A percentile compares a stretch with the other conserved stretches of the same genome.
Evolutionary conservation across 2,797 vertebrate genomes (phyloP).

Genomic region (Limosa lapponica): DNA sequence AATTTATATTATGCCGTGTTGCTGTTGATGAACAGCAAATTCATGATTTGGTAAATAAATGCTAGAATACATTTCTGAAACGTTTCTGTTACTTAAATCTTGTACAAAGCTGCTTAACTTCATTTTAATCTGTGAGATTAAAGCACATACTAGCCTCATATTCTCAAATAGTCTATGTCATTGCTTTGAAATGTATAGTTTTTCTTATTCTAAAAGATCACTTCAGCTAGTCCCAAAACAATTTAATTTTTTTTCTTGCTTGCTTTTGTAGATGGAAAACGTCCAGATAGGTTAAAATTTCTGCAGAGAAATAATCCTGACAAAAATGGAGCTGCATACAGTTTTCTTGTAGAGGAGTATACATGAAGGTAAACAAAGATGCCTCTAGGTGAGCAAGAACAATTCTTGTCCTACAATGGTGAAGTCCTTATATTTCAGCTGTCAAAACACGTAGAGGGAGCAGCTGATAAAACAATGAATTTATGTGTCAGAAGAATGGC

Average conservation of each 20-base stretch:
- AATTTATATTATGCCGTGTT: fast-evolving
- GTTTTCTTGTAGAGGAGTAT: not conserved
- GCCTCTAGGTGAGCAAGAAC: constrained; percentile 51
- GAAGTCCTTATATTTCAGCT: constrained; percentile 84
- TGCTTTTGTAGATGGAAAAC: constrained; percentile 48
- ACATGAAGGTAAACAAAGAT: constrained; percentile 4
- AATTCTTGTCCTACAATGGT: constrained; percentile 79
- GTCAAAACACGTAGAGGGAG: constrained; percentile 31
- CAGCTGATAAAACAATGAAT: constrained; percentile 30
- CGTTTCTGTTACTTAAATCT: not conserved
- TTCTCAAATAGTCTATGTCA: not conserved
- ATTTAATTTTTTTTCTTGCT: not conserved
- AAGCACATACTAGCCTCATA: fast-evolving
- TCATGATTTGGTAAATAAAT: not conserved
- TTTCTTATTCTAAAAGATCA: not conserved
- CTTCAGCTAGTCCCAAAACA: not conserved
- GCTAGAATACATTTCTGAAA: not conserved
- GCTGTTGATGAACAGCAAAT: not conserved
- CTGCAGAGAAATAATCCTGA: not conserved
- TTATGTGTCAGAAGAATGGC: constrained; percentile 77
- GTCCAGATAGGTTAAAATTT: not conserved
- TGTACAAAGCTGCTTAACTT: not conserved
- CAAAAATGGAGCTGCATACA: not conserved
- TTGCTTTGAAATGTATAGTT: fast-evolving
- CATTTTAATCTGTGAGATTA: not conserved